Percentiles rank a stretch among this genome's conserved stretches.
Evolutionary conservation across 1,140 invertebrate genomes (phyloP).

Genomic region (Patella vulgata): DNA sequence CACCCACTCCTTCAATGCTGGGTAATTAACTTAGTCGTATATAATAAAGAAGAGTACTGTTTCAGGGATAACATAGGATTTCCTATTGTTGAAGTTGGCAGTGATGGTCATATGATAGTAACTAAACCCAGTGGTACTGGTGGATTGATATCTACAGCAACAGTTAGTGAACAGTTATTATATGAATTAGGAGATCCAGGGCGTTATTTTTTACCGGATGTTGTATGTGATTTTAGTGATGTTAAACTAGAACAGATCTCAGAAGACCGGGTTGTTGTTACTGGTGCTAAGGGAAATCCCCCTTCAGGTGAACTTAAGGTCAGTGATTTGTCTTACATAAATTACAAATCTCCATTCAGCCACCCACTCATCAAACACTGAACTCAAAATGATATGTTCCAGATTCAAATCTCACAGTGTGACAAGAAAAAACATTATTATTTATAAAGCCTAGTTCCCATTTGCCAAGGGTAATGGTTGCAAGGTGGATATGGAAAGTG

Average conservation of each 20-base stretch:
- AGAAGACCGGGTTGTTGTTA: constrained; percentile 63
- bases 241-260: constrained; percentile 63
- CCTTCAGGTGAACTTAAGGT: constrained; percentile 69
- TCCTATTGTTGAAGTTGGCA: constrained; percentile 68
- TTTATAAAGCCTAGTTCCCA: too few species aligned
- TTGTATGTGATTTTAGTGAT: constrained; percentile 69
- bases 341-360: too few species aligned
- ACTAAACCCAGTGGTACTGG: constrained; percentile 70
- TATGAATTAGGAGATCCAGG: constrained; percentile 71
- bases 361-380: too few species aligned
- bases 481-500: too few species aligned
- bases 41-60: too few species aligned
- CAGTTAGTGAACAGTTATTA: constrained; percentile 69
- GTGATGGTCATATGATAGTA: constrained; percentile 66
- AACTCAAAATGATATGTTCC: too few species aligned
- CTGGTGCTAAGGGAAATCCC: constrained; percentile 67
- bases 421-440: too few species aligned
- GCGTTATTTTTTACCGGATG: constrained; percentile 70
- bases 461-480: too few species aligned
- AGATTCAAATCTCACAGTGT: too few species aligned
- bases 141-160: constrained; percentile 66
- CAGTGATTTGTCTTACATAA: too few species aligned
- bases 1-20: too few species aligned
- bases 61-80: constrained; percentile 68
- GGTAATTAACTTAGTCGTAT: too few species aligned